Base-by-base conservation (phyloP, 2,888 invertebrate genomes). In the Lacanobia wlatinum region DNA sequence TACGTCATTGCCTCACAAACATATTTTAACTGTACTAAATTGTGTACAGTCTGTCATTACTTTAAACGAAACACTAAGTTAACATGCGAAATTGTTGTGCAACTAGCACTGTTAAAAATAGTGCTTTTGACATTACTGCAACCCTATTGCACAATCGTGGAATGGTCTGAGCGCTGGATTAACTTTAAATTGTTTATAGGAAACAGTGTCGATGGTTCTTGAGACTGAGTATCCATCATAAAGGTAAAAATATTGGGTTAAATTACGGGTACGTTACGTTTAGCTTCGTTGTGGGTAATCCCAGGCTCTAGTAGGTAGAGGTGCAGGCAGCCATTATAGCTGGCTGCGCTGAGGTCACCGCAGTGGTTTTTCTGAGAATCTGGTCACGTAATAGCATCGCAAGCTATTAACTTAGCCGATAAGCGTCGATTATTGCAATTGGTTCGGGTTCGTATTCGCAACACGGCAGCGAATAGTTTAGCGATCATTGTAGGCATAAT, bases 351-450 rank as follows among this genome's bases (percentile, higher is more conserved):
- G 87, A 90, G 89, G 88, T 87, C 88, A 73, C 64, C 80, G 76
- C 76, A 66, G 82, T 84, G 88, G 89, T 87, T 89, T 88, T 89
- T 88, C 89, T 90, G 82, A 87, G 88, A 89, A 88, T 84, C 78
- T 71, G 76, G 76, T 85, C 80, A 82, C 78, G 82, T 88, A 86
- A 89, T 86, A 85, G 85, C 84, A 83, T 82, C 56, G 82, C 78
- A 84, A 82, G 87, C 84, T 87, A 90, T 90, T 88, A 88, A 87
- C 77, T 88, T 85, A 85, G 86, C 83, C 84, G 88, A 89, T 91
- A 91, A 86, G 76, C 82, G 83, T 77, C 84, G 78, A 89, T 89
- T 89, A 88, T 85, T 85, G 85, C 85, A 84, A 88, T 89, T 87
- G 83, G 84, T 85, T 85, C 72, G 80, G 80, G 82, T 84, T 73